Percentiles rank a stretch among this genome's conserved stretches.
phyloP scores from a whole-genome alignment of 1,140 invertebrate genomes.

The Drosophila kanapiae region DNA sequence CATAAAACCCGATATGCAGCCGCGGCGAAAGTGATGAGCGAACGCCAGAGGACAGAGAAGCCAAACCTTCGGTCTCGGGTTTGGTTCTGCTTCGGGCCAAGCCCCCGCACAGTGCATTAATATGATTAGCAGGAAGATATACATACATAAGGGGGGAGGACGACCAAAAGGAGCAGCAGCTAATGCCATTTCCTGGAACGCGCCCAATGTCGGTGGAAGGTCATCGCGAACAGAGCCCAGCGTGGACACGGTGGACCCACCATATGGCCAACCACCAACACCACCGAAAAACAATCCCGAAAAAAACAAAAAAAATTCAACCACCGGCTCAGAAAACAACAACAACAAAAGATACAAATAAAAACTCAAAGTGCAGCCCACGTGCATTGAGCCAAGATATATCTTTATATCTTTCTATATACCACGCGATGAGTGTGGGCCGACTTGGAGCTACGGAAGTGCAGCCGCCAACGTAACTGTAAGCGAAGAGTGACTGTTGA shows the following conservation, averaged over 20 bases:
- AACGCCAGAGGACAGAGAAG: constrained; percentile 41
- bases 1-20: constrained; percentile 53
- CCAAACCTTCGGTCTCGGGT: constrained; percentile 11
- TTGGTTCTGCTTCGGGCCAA: constrained; percentile 53
- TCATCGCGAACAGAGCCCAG: constrained; percentile 17
- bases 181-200: constrained; percentile 76
- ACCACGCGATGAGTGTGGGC: constrained; percentile 27
- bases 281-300: constrained; percentile 15
- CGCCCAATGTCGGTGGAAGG: constrained; percentile 64
- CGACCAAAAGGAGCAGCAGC: constrained; percentile 38
- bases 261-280: constrained; percentile 51
- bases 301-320: constrained; percentile 27
- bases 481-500: constrained; percentile 10
- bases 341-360: background rate
- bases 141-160: too few relatives aligned
- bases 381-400: constrained; percentile 50
- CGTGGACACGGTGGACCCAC: constrained; percentile 31
- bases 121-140: constrained; percentile 74
- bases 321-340: constrained; percentile 24
- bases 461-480: constrained; percentile 61
- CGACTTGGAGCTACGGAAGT: constrained; percentile 60
- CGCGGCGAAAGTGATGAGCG: constrained; percentile 52
- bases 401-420: background rate
- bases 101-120: constrained; percentile 75
- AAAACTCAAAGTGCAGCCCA: constrained; percentile 55